phyloP scores from a whole-genome alignment of 2,888 invertebrate genomes.

The Acleris cristana region DNA sequence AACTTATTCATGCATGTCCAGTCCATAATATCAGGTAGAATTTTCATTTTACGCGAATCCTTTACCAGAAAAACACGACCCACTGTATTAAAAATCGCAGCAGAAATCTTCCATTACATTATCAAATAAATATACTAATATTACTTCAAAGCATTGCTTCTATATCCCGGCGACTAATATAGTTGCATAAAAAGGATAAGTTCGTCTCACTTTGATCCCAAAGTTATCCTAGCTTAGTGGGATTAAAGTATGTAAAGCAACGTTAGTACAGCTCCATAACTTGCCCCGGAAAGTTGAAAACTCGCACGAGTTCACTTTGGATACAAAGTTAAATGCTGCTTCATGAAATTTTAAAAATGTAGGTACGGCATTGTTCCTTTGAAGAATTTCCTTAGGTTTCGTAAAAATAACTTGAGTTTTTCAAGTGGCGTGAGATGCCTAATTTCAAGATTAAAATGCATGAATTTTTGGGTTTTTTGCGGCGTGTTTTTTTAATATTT shows the following conservation, averaged over 20 bases:
- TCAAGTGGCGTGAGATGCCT: slow-evolving; percentile 4
- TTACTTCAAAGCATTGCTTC: slow-evolving; percentile 5
- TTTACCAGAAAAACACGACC: background rate
- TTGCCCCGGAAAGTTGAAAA: slow-evolving; percentile 11
- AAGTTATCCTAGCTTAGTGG: slow-evolving; percentile 11
- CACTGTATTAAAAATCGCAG: background rate
- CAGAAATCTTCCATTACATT: no score
- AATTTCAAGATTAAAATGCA: slow-evolving; percentile 29
- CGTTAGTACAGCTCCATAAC: slow-evolving; percentile 5
- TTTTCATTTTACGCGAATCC: no score
- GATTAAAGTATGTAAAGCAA: slow-evolving; percentile 23
- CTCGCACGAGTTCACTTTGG: slow-evolving; percentile 14
- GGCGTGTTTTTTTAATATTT: background rate
- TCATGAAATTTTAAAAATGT: slow-evolving; percentile 33
- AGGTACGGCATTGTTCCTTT: slow-evolving; percentile 12
- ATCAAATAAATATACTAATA: no score
- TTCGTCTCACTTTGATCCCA: slow-evolving; percentile 23
- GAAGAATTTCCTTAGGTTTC: slow-evolving; percentile 14
- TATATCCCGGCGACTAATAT: background rate
- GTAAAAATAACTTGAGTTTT: slow-evolving; percentile 13
- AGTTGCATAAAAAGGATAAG: slow-evolving; percentile 9
- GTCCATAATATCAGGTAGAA: no score
- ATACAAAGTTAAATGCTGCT: slow-evolving; percentile 22
- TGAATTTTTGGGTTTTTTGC: background rate
- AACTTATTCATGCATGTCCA: no score